Percentiles rank a stretch among this genome's conserved stretches.
Evolutionary conservation across 2,888 invertebrate genomes (phyloP).

Genomic region (Odontocolon sp.): DNA sequence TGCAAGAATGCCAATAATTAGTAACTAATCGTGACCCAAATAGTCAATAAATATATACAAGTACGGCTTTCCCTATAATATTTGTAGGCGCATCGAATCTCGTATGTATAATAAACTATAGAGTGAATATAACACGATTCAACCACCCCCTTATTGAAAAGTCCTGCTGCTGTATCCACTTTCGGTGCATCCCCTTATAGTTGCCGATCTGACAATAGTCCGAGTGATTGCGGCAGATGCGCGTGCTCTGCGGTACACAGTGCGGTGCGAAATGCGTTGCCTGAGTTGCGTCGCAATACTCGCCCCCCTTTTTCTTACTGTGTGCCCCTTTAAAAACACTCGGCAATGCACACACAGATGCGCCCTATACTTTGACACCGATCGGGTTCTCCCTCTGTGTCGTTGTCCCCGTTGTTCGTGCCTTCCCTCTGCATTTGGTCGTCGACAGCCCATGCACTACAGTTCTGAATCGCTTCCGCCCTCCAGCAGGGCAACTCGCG

Average conservation of each 20-base stretch:
- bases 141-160: slow-evolving; percentile 54
- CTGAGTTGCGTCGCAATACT: slow-evolving; percentile 50
- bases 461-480: slow-evolving; percentile 11
- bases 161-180: too few species aligned
- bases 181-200: slow-evolving; percentile 37
- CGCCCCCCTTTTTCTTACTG: slow-evolving; percentile 63
- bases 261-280: slow-evolving; percentile 37
- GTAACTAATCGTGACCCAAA: too few species aligned
- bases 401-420: slow-evolving; percentile 31
- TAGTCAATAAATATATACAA: too few species aligned
- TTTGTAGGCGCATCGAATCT: neutral
- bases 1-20: too few species aligned
- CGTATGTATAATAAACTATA: neutral
- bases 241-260: slow-evolving; percentile 38
- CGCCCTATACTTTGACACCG: too few species aligned
- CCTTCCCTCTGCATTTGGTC: slow-evolving; percentile 7
- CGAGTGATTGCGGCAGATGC: slow-evolving; percentile 77
- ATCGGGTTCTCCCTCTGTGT: neutral
- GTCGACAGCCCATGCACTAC: slow-evolving; percentile 1
- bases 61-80: neutral
- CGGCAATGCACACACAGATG: neutral
- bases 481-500: slow-evolving; percentile 25
- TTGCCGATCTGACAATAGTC: slow-evolving; percentile 69
- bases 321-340: slow-evolving; percentile 1
- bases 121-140: neutral